phyloP scores from a whole-genome alignment of 2,113 vertebrate species.

The Cryptoleucopteryx plumbea region DNA sequence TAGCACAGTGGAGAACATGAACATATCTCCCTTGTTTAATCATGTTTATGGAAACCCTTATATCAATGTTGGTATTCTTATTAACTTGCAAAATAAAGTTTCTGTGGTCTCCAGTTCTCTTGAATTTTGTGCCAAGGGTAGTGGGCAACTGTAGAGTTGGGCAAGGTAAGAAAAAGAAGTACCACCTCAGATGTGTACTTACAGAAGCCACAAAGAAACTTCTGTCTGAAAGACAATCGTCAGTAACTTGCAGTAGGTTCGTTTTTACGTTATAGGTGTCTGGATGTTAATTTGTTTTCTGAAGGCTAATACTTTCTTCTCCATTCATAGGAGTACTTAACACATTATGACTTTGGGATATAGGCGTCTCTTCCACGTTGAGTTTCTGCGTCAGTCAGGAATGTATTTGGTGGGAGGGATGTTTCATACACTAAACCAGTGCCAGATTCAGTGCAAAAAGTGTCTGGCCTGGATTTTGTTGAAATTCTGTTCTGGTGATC shows the following conservation, averaged over 20 bases:
- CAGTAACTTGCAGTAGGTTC: not conserved
- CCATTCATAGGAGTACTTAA: not conserved
- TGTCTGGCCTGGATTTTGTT: not conserved
- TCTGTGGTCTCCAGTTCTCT: not conserved
- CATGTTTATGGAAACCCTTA: not conserved
- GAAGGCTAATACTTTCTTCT: not conserved
- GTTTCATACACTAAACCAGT: not conserved
- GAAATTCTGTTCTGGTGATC: not conserved
- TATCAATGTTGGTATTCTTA: not conserved
- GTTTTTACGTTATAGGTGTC: not conserved
- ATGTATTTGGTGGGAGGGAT: not conserved
- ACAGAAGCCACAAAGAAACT: not conserved
- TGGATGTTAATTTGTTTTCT: not conserved
- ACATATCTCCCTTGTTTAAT: not conserved
- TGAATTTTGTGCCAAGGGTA: not conserved
- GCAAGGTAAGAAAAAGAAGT: not conserved
- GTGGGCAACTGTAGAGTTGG: not conserved
- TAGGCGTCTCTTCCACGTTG: not conserved
- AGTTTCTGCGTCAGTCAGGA: not conserved
- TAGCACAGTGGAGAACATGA: not conserved
- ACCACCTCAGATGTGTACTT: not conserved
- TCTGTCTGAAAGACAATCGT: not conserved
- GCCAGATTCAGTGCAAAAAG: not conserved
- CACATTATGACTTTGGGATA: not conserved
- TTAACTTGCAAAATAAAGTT: not conserved